Percentiles rank a stretch among this genome's conserved stretches.
phyloP scores from a whole-genome alignment of 2,888 invertebrate species.

The Tanypteryx hageni region DNA sequence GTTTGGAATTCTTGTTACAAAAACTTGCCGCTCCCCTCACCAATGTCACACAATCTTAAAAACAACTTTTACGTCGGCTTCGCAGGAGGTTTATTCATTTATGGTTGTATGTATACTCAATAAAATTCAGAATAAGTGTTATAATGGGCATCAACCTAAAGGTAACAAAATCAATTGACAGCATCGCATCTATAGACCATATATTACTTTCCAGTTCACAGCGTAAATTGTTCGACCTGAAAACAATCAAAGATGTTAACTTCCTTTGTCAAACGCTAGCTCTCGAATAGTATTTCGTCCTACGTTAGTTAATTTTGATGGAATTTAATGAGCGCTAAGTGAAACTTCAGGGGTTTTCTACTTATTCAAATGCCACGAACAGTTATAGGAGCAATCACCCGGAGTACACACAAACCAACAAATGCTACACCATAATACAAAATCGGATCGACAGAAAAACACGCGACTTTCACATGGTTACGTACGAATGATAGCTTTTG shows the following conservation, averaged over 20 bases:
- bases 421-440: not conserved
- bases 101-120: not conserved
- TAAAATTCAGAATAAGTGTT: no score
- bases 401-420: not conserved
- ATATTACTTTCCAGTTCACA: no score
- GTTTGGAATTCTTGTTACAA: not conserved
- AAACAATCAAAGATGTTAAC: no score
- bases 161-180: no score
- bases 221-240: no score
- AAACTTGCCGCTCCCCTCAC: not conserved
- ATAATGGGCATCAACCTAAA: no score
- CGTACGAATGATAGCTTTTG: conserved; percentile 6
- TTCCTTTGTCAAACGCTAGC: no score
- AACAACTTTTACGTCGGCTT: conserved; percentile 24
- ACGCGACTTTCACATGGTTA: conserved; percentile 12
- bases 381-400: not conserved
- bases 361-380: not conserved
- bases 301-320: no score
- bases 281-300: no score
- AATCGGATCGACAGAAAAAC: not conserved
- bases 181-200: no score
- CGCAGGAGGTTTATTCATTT: conserved; percentile 12
- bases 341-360: no score
- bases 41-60: not conserved
- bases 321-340: no score